These are phyloP conservation scores for Melanotaenia parkinsoni DNA, from an alignment of 2,797 vertebrate genomes.

Conservation along the genomic window DNA sequence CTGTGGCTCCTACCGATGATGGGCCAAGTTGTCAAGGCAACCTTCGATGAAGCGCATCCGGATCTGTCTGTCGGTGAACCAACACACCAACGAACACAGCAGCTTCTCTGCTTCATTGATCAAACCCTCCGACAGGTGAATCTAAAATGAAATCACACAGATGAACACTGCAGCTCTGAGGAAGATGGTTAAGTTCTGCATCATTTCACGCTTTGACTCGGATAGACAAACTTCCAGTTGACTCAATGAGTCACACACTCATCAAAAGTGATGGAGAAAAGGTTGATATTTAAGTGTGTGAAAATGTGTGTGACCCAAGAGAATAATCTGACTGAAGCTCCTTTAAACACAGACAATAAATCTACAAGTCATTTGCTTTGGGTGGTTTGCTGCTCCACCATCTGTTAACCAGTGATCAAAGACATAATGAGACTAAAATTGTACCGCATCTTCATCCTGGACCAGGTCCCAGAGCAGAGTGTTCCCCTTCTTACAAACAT, in stretches of 20 bases:
- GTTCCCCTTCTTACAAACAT: constrained; percentile 98
- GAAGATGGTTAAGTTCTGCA: neutral
- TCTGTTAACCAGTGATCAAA: neutral
- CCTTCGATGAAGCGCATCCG: constrained; percentile 99
- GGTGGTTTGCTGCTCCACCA: no score
- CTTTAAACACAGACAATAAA: neutral
- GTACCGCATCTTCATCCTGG: constrained; percentile 97
- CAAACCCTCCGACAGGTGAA: constrained; percentile 97
- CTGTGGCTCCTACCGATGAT: constrained; percentile 88
- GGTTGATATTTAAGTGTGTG: neutral
- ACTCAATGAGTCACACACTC: no score
- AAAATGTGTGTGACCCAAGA: neutral
- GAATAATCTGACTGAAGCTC: neutral
- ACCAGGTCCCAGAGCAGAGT: constrained; percentile 98
- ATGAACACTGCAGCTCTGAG: neutral
- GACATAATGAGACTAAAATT: constrained; percentile 17
- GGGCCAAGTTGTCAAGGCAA: constrained; percentile 97
- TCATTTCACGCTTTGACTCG: neutral
- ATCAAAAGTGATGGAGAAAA: neutral
- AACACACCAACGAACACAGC: constrained; percentile 97
- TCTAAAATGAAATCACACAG: constrained; percentile 72
- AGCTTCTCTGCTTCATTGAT: constrained; percentile 99
- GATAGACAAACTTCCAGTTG: neutral
- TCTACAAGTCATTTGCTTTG: neutral
- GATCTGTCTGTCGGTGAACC: constrained; percentile 99